These are phyloP conservation scores for Buphagus erythrorhynchus DNA, from an alignment of 2,797 vertebrate genomes.

Conservation along the genomic window DNA sequence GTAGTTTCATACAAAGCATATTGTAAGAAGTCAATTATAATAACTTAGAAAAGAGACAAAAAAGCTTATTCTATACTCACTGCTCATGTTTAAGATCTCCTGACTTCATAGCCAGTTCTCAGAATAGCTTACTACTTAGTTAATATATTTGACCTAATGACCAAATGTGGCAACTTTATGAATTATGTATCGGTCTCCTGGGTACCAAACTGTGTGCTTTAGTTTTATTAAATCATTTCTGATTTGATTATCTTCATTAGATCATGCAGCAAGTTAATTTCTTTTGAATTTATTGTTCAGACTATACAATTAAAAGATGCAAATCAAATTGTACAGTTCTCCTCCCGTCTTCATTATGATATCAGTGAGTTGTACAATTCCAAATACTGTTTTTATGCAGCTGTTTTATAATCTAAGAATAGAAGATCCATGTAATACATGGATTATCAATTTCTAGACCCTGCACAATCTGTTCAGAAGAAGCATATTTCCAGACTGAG, in stretches of 20 bases:
- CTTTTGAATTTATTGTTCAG: background rate
- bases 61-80: background rate
- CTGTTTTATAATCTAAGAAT: background rate
- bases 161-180: slow-evolving; percentile 13
- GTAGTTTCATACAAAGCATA: background rate
- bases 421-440: background rate
- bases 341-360: background rate
- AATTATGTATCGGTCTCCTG: slow-evolving; percentile 41
- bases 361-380: background rate
- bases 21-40: background rate
- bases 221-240: slow-evolving; percentile 48
- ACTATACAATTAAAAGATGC: slow-evolving; percentile 32
- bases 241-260: slow-evolving; percentile 40
- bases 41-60: background rate
- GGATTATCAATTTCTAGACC: background rate
- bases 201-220: slow-evolving; percentile 5
- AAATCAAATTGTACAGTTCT: background rate
- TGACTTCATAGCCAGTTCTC: background rate
- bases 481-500: background rate
- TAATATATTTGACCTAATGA: slow-evolving; percentile 52
- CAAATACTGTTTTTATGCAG: background rate
- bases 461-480: background rate
- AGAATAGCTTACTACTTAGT: slow-evolving; percentile 1
- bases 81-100: background rate
- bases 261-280: slow-evolving; percentile 1